A percentile compares a stretch with the other conserved stretches of the same genome.
These are phyloP conservation scores for Maccullochella peelii DNA, from an alignment of 2,113 vertebrate species.

Conservation along the genomic window DNA sequence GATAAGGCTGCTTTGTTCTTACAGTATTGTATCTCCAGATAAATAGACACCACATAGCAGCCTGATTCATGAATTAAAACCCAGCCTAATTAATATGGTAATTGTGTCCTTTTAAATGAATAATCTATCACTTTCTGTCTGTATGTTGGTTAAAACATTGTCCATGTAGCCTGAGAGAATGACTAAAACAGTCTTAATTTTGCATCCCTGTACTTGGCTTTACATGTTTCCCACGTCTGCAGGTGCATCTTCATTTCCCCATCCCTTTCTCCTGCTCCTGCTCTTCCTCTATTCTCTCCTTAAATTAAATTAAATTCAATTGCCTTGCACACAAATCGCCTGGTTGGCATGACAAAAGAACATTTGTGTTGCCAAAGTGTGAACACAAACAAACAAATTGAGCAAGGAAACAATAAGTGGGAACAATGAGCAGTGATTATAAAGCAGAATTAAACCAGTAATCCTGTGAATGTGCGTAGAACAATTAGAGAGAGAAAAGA, in stretches of 20 bases:
- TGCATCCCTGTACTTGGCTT: conserved; percentile 19
- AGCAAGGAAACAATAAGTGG: conserved; percentile 76
- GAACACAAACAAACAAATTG: conserved; percentile 81
- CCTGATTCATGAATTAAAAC: conserved; percentile 53
- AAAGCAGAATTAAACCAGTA: conserved; percentile 75
- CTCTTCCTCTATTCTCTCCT: conserved; percentile 42
- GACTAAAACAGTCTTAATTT: conserved; percentile 50
- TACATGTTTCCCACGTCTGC: conserved; percentile 39
- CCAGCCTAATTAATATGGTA: conserved; percentile 66
- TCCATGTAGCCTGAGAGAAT: conserved; percentile 31
- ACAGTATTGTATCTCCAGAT: conserved; percentile 17
- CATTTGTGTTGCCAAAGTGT: conserved; percentile 70
- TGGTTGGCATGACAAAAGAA: conserved; percentile 77
- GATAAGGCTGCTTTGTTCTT: conserved; percentile 38
- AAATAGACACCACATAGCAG: not conserved
- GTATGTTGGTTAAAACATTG: conserved; percentile 43
- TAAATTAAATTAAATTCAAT: conserved; percentile 74
- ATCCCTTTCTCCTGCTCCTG: conserved; percentile 6
- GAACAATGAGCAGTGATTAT: conserved; percentile 77
- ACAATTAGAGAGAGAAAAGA: conserved; percentile 67
- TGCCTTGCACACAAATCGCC: conserved; percentile 67
- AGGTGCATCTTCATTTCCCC: conserved; percentile 41
- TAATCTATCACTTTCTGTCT: conserved; percentile 69
- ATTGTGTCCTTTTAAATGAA: conserved; percentile 71
- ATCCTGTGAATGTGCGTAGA: conserved; percentile 60